These are phyloP conservation scores for Thomomys bottae DNA, from an alignment of 2,113 vertebrate genomes.

Conservation along the genomic window DNA sequence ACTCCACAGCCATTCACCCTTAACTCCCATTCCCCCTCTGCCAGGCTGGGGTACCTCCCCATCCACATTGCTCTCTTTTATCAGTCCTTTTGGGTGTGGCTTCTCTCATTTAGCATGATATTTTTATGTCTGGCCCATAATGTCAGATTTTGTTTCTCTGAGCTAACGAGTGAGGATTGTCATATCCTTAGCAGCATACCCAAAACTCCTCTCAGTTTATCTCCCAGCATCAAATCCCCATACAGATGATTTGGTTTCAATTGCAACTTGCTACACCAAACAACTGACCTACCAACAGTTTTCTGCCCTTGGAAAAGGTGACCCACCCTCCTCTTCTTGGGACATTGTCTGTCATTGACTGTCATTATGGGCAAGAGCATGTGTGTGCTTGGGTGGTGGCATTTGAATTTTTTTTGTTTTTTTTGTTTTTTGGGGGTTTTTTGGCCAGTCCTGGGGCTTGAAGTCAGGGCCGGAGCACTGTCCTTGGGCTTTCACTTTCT, in stretches of 20 bases:
- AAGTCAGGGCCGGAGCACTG: too few species aligned
- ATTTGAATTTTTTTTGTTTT: not conserved
- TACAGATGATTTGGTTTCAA: not conserved
- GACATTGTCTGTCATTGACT: too few species aligned
- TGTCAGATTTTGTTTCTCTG: not conserved
- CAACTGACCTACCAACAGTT: not conserved
- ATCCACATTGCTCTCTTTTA: not conserved
- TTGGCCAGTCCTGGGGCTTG: too few species aligned
- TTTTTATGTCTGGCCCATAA: rapidly evolving
- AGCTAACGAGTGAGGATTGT: rapidly evolving
- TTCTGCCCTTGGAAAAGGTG: not conserved
- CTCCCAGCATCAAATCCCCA: not conserved
- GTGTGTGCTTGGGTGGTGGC: not conserved
- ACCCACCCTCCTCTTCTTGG: too few species aligned
- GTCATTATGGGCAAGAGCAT: not conserved
- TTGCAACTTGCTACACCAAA: not conserved
- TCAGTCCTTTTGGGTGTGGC: not conserved
- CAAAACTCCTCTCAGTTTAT: not conserved
- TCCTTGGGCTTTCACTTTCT: too few species aligned
- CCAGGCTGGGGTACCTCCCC: rapidly evolving
- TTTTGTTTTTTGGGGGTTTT: too few species aligned
- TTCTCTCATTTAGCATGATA: not conserved
- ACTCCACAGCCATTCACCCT: not conserved
- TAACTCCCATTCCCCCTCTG: rapidly evolving
- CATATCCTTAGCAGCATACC: not conserved